Conservation (phyloP, 1,140 invertebrate genomes). For the Sinonovacula constricta region DNA sequence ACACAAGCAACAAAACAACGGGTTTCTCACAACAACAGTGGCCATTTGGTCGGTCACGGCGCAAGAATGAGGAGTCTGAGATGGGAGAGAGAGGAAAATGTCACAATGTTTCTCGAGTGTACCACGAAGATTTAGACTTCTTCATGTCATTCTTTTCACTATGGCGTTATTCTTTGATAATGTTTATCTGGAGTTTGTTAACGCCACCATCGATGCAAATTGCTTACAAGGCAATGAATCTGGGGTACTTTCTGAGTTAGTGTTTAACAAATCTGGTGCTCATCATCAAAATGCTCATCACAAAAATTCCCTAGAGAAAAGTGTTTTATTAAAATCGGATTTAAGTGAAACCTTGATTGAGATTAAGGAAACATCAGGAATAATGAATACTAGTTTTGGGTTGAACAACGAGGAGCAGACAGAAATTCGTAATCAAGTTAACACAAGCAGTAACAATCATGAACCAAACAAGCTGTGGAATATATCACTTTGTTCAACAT, state of each 20-base stretch:
- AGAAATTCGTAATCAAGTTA: no score
- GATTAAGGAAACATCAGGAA: no score
- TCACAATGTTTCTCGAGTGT: slow-evolving; percentile 21
- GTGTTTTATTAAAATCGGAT: no score
- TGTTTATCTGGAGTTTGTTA: background rate
- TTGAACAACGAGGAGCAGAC: no score
- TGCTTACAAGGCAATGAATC: background rate
- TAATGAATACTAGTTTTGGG: no score
- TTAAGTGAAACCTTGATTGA: no score
- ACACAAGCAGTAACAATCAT: background rate
- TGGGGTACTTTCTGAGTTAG: background rate
- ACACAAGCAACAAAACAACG: no score
- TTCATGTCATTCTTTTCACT: background rate
- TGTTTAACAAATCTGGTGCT: background rate
- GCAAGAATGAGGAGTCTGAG: background rate
- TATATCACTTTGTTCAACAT: background rate
- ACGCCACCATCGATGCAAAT: background rate
- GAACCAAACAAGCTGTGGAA: background rate
- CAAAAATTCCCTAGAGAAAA: background rate
- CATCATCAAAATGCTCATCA: background rate
- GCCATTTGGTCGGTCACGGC: no score
- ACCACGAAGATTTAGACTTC: slow-evolving; percentile 3
- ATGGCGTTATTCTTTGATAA: background rate
- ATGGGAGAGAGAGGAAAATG: slow-evolving; percentile 9
- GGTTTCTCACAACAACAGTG: no score